Base-by-base conservation (phyloP, 37 sponge, comb jelly and placozoan species). In the Corticium candelabrum region DNA sequence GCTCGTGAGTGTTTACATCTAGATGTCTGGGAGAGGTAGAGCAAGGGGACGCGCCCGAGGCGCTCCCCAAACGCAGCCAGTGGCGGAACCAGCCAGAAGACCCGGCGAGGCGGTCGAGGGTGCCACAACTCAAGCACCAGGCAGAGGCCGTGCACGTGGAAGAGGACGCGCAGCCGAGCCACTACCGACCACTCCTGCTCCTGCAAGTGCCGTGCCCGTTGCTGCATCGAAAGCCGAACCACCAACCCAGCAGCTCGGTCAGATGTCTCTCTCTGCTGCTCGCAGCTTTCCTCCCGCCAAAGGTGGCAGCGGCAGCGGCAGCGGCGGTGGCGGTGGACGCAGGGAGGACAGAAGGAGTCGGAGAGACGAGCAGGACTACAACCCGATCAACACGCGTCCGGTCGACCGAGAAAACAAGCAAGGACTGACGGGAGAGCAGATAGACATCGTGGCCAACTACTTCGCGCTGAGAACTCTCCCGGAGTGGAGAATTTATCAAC, bases 401-500 rank as follows among this genome's bases (percentile, higher is more conserved):
- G 83, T 82, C 38, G 87, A 90, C 39, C 74, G 90, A 3, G 67
- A 68, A 11, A 86, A 90, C 89, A 94, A 86, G 74, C 37, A 73
- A 3, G 95, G 95, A 1, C 34, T 79, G 0, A 62, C 77, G 37
- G 95, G 95, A 7, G 29, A 43, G 0, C 38, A 41, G 21, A 86
- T 90, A 0, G 7, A 39, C 0, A 74, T 94, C 0, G 38, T 78
- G 32, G 81, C 87, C 3, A 96, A 96, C 81, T 90, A 81, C 40
- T 74, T 96, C 34, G 76, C 74, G 4, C 82, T 96, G 38, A 73
- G 41, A 5, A 84, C 73, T 29, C 82, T 80, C 34, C 87, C 89
- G 15, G 77, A 86, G 43, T 38, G 76, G 39, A 75, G 83, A 11
- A 85, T 96, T 68, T 96, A 89, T 77, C 97, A 96, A 87, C 92